These are phyloP conservation scores for Dromococcyx pavoninus DNA, from an alignment of 2,797 vertebrate genomes.

Conservation along the genomic window DNA sequence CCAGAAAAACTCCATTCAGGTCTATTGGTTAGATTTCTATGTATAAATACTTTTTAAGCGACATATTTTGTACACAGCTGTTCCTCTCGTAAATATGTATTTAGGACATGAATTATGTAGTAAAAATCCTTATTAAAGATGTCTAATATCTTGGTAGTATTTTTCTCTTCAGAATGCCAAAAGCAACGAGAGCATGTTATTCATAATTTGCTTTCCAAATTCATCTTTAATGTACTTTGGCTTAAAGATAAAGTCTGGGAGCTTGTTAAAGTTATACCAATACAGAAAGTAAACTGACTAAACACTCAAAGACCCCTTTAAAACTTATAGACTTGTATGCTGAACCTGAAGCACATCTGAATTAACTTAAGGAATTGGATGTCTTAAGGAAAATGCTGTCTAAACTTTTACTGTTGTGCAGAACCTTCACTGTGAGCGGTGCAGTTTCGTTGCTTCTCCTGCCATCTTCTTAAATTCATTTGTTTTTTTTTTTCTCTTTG, in stretches of 20 bases:
- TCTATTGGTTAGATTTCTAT: slow-evolving; percentile 73
- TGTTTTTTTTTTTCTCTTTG: neutral
- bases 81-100: slow-evolving; percentile 73
- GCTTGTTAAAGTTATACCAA: neutral
- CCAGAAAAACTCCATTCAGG: slow-evolving; percentile 71
- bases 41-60: slow-evolving; percentile 75
- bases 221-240: slow-evolving; percentile 41
- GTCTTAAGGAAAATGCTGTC: slow-evolving; percentile 44
- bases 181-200: slow-evolving; percentile 51
- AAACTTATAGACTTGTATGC: neutral
- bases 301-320: neutral
- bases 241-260: slow-evolving; percentile 29
- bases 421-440: slow-evolving; percentile 45
- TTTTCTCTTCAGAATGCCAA: slow-evolving; percentile 69
- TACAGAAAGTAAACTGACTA: neutral
- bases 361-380: neutral
- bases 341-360: slow-evolving; percentile 4
- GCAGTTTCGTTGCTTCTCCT: slow-evolving; percentile 24
- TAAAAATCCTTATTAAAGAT: slow-evolving; percentile 72
- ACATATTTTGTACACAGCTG: slow-evolving; percentile 73
- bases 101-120: slow-evolving; percentile 70
- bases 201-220: slow-evolving; percentile 57
- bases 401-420: slow-evolving; percentile 27
- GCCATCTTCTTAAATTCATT: neutral
- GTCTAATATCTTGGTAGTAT: slow-evolving; percentile 65